These are phyloP conservation scores for Echiichthys vipera DNA, from an alignment of 2,797 vertebrate genomes.

Conservation along the genomic window DNA sequence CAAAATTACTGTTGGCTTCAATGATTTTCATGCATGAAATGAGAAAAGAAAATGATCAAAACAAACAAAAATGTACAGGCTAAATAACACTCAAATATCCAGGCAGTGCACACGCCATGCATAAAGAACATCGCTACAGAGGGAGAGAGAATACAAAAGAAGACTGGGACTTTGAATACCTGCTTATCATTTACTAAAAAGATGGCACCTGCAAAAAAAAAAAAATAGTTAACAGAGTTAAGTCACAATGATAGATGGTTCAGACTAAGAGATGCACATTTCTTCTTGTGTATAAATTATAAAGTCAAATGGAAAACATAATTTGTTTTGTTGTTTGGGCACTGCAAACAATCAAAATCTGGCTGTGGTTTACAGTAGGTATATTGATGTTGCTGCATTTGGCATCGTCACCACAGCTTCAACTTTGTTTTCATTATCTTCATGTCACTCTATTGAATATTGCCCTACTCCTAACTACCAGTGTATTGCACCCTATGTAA, in stretches of 20 bases:
- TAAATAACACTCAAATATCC: neutral
- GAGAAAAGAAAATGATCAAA: neutral
- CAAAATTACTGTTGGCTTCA: neutral
- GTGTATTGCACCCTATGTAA: slow-evolving; percentile 8
- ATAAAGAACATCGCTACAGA: neutral
- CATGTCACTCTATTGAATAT: neutral
- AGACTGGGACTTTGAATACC: slow-evolving; percentile 64
- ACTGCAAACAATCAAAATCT: neutral
- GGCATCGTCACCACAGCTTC: neutral
- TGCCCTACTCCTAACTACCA: neutral
- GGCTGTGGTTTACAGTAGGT: neutral
- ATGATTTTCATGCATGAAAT: slow-evolving; percentile 15
- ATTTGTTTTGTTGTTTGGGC: neutral
- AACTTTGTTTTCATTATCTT: slow-evolving; percentile 6
- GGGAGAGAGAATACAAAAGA: slow-evolving; percentile 1
- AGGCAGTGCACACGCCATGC: neutral
- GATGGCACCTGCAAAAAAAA: slow-evolving; percentile 53
- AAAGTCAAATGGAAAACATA: neutral
- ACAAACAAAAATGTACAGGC: neutral
- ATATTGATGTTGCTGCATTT: neutral
- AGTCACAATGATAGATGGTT: slow-evolving; percentile 2
- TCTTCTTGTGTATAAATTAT: neutral
- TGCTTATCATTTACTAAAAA: slow-evolving; percentile 47
- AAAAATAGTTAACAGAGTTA: no score
- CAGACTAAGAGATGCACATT: neutral